Evolutionary conservation across 2,888 invertebrate species (phyloP), one percentile per base, ranked within the genome.

Genomic region (Ichneumon xanthorius): DNA sequence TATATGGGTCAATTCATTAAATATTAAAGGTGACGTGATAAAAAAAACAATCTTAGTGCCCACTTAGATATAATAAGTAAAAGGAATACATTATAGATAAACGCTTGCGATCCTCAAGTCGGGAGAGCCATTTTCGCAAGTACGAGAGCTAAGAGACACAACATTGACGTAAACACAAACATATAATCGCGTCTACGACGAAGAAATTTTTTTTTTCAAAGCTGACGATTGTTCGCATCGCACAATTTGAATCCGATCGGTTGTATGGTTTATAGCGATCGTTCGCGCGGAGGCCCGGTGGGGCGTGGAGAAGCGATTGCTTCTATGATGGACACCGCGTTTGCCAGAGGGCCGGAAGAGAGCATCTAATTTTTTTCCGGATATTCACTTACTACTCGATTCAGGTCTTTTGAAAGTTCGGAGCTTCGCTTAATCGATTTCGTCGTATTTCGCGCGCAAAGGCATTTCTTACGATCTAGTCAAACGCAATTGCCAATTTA

Each of bases 41-140:
- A 40, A 40, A n/a, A 26, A n/a, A 80, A 85, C 82, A 82, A 82
- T 82, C 80, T 67, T 82, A 82, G 85, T 76, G 71, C 85, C 72
- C 85, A 61, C 67, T 80, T 85, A 80, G 75, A 9, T 58, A 22
- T 50, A 76, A 65, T 78, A 65, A 33, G 22, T n/a, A 67, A 61
- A 72, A 58, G 37, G 48, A 80, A 76, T 73, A 72, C 71, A 76
- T 80, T 55, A 79, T 72, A 80, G 76, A 67, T 45, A 58, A 72
- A 68, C 77, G 82, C 76, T 85, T 85, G 85, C 85, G 85, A 85
- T 85, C 79, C 85, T 80, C 71, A 50, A 82, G 22, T 76, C 67
- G 72, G 85, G 76, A 72, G 72, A 82, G 85, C 82, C 79, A 72
- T 85, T 85, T 26, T 77, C 71, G 79, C 80, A 45, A 65, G 53